Evolutionary conservation across 1,140 invertebrate genomes (phyloP).

Genomic region (Octopus sinensis): DNA sequence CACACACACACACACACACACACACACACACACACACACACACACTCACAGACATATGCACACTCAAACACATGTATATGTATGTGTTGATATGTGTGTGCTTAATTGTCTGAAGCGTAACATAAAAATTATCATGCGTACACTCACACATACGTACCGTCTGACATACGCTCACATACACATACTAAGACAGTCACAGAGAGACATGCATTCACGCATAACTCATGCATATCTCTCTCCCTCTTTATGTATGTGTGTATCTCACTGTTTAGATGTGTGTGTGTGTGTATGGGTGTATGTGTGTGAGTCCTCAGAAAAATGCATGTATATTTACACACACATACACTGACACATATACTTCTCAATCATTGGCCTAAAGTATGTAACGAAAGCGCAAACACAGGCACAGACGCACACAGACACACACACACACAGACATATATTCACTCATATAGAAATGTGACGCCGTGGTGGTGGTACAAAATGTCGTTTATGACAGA

Average conservation of each 20-base stretch:
- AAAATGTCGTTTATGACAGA: too few relatives aligned
- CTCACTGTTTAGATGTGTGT: neutral
- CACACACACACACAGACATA: too few relatives aligned
- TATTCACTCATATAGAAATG: too few relatives aligned
- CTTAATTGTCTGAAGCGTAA: too few relatives aligned
- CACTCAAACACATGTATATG: neutral
- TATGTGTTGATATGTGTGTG: neutral
- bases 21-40: neutral
- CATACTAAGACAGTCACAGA: neutral
- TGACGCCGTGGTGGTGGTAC: too few relatives aligned
- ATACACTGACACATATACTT: neutral
- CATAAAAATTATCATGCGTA: neutral
- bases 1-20: neutral
- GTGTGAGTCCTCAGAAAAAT: neutral
- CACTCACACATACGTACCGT: neutral
- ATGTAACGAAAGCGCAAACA: too few relatives aligned
- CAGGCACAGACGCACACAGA: too few relatives aligned
- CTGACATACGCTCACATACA: neutral
- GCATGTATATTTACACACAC: neutral
- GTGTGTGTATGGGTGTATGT: neutral
- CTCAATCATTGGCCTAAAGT: too few relatives aligned
- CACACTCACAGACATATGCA: neutral
- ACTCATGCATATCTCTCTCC: neutral
- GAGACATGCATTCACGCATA: constrained; percentile 6
- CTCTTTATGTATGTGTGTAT: constrained; percentile 14